Evolutionary conservation across 2,888 invertebrate species (phyloP).

Genomic region (Conops quadrifasciatus): DNA sequence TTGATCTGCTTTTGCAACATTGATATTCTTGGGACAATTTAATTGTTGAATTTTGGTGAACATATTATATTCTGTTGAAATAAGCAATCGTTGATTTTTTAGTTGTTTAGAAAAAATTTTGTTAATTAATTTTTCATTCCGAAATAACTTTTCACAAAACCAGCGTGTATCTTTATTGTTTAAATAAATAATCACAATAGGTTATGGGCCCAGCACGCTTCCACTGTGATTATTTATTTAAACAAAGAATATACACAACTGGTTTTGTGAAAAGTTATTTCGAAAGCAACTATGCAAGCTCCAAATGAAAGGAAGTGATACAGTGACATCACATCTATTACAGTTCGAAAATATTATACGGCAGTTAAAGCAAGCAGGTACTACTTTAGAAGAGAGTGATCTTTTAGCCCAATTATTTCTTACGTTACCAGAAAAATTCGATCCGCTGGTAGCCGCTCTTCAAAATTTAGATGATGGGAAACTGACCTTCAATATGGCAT

Average conservation of each 20-base stretch:
- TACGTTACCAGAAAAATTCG: slow-evolving; percentile 30
- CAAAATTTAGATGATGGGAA: slow-evolving; percentile 15
- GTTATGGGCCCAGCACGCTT: no score
- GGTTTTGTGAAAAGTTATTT: neutral
- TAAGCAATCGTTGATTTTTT: no score
- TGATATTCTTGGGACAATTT: neutral
- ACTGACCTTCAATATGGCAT: neutral
- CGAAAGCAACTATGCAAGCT: slow-evolving; percentile 35
- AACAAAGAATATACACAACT: no score
- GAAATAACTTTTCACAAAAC: no score
- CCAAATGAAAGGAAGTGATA: slow-evolving; percentile 28
- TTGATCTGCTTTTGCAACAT: slow-evolving; percentile 17
- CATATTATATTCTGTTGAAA: neutral
- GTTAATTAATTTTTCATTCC: no score
- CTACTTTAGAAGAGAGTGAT: no score
- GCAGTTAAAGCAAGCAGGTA: no score
- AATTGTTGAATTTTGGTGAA: neutral
- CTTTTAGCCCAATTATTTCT: neutral
- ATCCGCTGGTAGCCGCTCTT: slow-evolving; percentile 22
- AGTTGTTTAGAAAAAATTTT: no score
- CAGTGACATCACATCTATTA: neutral
- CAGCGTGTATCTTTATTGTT: no score
- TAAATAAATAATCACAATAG: no score
- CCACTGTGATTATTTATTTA: no score
- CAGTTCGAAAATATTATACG: no score